Evolutionary conservation across 2,797 vertebrate genomes (phyloP).

Genomic region (Sebastes steindachneri): DNA sequence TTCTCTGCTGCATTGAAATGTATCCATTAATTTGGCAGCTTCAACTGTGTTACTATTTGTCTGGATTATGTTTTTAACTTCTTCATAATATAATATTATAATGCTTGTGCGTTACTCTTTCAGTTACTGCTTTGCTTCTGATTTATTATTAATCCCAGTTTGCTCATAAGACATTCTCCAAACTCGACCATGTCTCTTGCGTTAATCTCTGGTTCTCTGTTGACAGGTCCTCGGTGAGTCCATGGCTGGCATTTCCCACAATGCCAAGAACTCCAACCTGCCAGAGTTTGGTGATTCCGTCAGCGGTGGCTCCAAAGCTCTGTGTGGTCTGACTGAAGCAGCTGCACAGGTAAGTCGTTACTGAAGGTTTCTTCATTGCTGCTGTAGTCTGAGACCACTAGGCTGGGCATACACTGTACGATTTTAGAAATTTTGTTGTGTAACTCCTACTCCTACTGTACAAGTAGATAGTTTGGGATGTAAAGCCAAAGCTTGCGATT

Average conservation of each 20-base stretch:
- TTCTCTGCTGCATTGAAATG: not conserved
- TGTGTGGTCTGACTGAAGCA: conserved; percentile 96
- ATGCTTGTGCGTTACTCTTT: no score
- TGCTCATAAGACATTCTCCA: not conserved
- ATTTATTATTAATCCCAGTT: not conserved
- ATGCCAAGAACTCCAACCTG: conserved; percentile 96
- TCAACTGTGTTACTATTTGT: no score
- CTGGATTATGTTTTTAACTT: no score
- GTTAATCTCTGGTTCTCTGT: not conserved
- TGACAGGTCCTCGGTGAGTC: conserved; percentile 93
- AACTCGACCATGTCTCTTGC: not conserved
- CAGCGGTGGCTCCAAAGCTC: conserved; percentile 92
- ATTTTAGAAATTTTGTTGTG: no score
- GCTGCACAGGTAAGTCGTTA: conserved; percentile 89
- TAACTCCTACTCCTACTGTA: no score
- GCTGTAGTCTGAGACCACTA: not conserved
- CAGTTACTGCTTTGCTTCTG: no score
- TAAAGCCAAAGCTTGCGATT: no score
- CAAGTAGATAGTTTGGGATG: no score
- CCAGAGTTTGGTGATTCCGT: conserved; percentile 95
- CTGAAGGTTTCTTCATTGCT: not conserved
- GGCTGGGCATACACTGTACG: no score
- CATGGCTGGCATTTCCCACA: conserved; percentile 98
- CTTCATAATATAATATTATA: no score
- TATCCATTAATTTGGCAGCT: no score